Base-by-base conservation (phyloP, 2,113 vertebrate genomes). In the Lutjanus erythropterus region DNA sequence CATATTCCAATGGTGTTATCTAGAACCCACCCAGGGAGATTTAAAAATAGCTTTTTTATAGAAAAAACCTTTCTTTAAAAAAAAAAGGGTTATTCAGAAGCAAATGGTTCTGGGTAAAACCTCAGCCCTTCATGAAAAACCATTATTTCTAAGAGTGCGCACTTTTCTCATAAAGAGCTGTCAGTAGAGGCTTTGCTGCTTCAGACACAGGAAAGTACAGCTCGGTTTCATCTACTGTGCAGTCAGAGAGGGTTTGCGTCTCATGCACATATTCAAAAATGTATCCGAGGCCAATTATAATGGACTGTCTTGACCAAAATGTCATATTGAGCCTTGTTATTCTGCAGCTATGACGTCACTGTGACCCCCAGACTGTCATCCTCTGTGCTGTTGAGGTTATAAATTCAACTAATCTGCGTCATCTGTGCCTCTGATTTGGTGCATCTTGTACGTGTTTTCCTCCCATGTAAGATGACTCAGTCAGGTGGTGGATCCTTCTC, bases 371-470 rank as follows among this genome's bases (percentile, higher is more conserved):
- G 9, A 78, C 49, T n/a, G 27, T 50, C 25, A 55, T 70, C 49
- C n/a, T 59, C 25, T 18, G 18, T 56, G 60, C 59, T 76, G 25
- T 46, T 49, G 23, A 71, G 65, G 60, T 78, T 72, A 78, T 75
- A 89, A 83, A 85, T 52, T 65, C 55, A 55, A 78, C 61, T 69
- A 69, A 80, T 81, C 75, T 86, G 88, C 71, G 67, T 91, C 89
- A 88, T 87, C 65, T 66, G 58, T 75, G 81, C 52, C 60, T 86
- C 65, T 72, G 29, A 66, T 53, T 73, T 60, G 31, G 55, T 78
- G 55, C 56, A 71, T 84, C 67, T 59, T 16, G 55, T 72, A 39
- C 47, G 3, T 78, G 58, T 85, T 78, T 85, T 80, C 62, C 65
- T 67, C 55, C 66, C 46, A 49, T 78, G 42, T 65, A 44, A 39